Evolutionary conservation across 2,113 vertebrate species (phyloP), one percentile per base, ranked within the genome.

Genomic region (Piaya cayana): DNA sequence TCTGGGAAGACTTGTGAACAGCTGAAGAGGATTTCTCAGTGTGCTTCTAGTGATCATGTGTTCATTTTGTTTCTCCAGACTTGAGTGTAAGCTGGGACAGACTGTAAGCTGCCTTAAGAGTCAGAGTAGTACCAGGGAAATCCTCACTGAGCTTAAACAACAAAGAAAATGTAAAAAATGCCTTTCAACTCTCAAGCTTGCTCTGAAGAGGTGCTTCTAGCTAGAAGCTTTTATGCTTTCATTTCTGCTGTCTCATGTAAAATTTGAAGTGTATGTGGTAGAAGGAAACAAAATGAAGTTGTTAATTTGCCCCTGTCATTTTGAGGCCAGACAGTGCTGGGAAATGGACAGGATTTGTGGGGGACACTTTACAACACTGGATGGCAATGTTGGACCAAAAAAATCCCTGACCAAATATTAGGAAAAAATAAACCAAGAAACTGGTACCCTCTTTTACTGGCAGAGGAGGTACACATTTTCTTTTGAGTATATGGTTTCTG

Each of bases 331-430:
- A 30, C 34, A 39, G 29, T 55, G 27, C n/a, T 13, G n/a, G 21
- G 68, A 23, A 49, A 49, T 12, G 39, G 49, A 9, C 17, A 53
- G 29, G 22, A 42, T 91, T 64, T 86, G 32, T 80, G 55, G 19
- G 15, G 0, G 55, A 75, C 39, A 45, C 25, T 29, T 65, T 74
- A 22, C 25, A 75, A 19, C 69, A 93, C 93, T 92, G 92, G 97
- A 93, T 97, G 97, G 97, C 97, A 95, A 85, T 96, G 19, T 97
- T 94, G 74, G 93, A 92, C 67, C 67, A 56, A 45, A 88, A 91
- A 86, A 11, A 65, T n/a, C 4, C 8, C 9, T 6, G 59, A 60
- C 2, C 6, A 5, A 16, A 9, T 8, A 5, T 2, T 56, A 18
- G 25, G 27, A 4, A 68, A 20, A 39, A 13, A 13, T 43, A 19